Base-by-base conservation (phyloP, 2,888 invertebrate genomes). In the Ochlodes sylvanus region DNA sequence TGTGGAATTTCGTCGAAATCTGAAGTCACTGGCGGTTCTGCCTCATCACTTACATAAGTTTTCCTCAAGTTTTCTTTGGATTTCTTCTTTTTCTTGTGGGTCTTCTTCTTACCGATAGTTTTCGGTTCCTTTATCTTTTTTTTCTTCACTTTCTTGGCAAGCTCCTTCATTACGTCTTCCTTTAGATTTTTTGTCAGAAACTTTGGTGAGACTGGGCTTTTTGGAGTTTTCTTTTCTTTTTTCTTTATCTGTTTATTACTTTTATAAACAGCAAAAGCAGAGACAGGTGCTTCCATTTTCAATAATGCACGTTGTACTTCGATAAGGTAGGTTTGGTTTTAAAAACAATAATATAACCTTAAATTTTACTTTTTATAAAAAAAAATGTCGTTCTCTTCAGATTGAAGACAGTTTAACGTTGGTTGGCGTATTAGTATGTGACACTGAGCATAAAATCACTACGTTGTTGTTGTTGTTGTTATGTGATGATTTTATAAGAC, bases 261-360 rank as follows among this genome's bases (percentile, higher is more conserved):
- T 71, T 81, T 89, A 73, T 93, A 93, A 19, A 89, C 79, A 47
- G 90, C 83, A 76, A 90, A 93, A 9, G 93, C 93, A 6, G 93
- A 93, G 17, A 89, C 77, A n/a, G 86, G 81, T 19, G 82, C 71
- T 61, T 92, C 87, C 90, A 90, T 90, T 70, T 65, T 76, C 71
- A 4, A 6, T 44, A 17, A 15, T 19, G 12, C 2, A 19, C 50
- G 9, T n/a, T n/a, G n/a, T 19, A 3, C 38, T 57, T 34, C 14
- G 14, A 1, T 14, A 6, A 12, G 14, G 10, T 9, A 14, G 19
- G 0, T 52, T 52, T 14, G 21, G 21, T 14, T 12, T 15, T 12
- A 15, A 15, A 47, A 50, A 50, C 50, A 50, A 50, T 19, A 50
- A 19, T 17, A 50, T 50, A 50, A 50, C 50, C 50, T 50, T 50